phyloP scores from a whole-genome alignment of 2,888 invertebrate genomes.

The Abscondita cerata region DNA sequence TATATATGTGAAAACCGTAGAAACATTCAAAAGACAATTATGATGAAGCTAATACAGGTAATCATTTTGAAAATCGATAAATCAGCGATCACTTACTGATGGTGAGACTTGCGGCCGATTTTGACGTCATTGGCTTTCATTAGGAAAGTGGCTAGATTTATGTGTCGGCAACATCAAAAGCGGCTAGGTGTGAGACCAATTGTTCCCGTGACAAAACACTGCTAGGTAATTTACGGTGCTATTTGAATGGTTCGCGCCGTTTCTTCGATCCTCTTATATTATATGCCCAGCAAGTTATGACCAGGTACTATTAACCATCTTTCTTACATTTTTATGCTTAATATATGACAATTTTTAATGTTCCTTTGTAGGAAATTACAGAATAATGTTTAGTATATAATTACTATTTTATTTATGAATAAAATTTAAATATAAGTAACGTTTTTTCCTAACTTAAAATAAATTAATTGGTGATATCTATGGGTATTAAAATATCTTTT shows the following conservation, averaged over 20 bases:
- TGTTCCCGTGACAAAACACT: conserved; percentile 62
- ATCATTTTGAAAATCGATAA: conserved; percentile 53
- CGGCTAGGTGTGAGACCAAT: conserved; percentile 61
- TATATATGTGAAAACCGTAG: neutral
- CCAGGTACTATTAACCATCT: conserved; percentile 3
- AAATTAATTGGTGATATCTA: no score
- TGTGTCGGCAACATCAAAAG: conserved; percentile 59
- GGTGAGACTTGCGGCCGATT: conserved; percentile 22
- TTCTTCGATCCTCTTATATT: conserved; percentile 22
- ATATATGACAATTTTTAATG: conserved; percentile 1
- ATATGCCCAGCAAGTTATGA: conserved; percentile 20
- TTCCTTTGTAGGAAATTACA: neutral
- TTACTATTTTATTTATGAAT: neutral
- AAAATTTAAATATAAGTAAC: no score
- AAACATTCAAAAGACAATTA: neutral
- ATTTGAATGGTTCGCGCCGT: conserved; percentile 46
- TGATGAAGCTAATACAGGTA: conserved; percentile 41
- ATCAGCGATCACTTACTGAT: conserved; percentile 55
- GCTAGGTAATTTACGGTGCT: conserved; percentile 59
- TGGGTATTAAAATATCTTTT: no score
- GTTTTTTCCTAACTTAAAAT: no score
- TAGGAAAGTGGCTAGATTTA: conserved; percentile 62
- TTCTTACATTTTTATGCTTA: conserved; percentile 2
- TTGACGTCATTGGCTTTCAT: conserved; percentile 58
- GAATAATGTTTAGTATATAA: conserved; percentile 1